Evolutionary conservation across 2,797 vertebrate species (phyloP).

Genomic region (Chelon auratus): DNA sequence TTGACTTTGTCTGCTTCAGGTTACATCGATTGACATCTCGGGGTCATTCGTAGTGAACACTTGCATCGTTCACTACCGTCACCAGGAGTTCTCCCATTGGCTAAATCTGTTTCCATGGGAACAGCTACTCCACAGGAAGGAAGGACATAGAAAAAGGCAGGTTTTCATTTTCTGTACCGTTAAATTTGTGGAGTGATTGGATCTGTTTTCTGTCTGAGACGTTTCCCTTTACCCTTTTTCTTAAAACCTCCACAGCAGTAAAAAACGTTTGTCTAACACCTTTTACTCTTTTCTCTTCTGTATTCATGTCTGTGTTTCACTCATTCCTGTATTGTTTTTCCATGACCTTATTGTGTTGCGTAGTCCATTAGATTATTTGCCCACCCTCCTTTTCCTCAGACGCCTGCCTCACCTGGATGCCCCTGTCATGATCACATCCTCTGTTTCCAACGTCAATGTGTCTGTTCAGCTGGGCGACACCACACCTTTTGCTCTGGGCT

Average conservation of each 20-base stretch:
- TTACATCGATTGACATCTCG: constrained; percentile 91
- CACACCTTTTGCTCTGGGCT: constrained; percentile 94
- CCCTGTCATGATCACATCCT: constrained; percentile 90
- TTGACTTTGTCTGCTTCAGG: constrained; percentile 75
- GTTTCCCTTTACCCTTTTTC: not conserved
- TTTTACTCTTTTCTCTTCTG: constrained; percentile 40
- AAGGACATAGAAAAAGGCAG: constrained; percentile 81
- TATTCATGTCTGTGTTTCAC: constrained; percentile 54
- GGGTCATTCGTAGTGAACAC: constrained; percentile 91
- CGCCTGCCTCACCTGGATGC: constrained; percentile 90
- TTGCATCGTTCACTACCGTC: constrained; percentile 97
- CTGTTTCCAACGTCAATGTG: constrained; percentile 92
- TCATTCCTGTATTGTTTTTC: constrained; percentile 46
- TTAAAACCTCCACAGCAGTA: not conserved
- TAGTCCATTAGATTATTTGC: constrained; percentile 80
- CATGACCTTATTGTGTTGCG: constrained; percentile 41
- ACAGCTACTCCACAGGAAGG: constrained; percentile 77
- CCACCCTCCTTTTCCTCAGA: constrained; percentile 81
- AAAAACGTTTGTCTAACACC: constrained; percentile 20
- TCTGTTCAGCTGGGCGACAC: constrained; percentile 96
- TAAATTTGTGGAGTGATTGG: not conserved
- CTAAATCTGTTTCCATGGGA: constrained; percentile 90
- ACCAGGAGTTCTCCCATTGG: constrained; percentile 98
- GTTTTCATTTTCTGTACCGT: constrained; percentile 13
- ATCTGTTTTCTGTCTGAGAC: not conserved